Evolutionary conservation across 2,797 vertebrate species (phyloP), one percentile per base, ranked within the genome.

Genomic region (Yasuhikotakia modesta): DNA sequence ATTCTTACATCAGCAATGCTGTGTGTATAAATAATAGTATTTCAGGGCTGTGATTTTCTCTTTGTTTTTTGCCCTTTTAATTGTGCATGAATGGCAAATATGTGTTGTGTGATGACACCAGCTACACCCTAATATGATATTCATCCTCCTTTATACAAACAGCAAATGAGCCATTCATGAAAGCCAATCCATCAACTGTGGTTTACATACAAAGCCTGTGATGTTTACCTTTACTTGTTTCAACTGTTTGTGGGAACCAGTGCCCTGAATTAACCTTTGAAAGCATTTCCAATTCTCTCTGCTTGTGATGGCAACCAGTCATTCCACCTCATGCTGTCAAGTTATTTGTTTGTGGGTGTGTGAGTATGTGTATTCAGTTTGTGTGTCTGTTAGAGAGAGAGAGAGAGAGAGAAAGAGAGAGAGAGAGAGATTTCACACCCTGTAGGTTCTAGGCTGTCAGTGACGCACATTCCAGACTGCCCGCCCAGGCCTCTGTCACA

Each of bases 381-480:
- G 64, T 58, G 48, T 58, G 64, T 76, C 52, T 48, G 39, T 60
- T 68, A 10, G 52, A 32, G 78, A 60, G 70, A 48, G 67, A 27
- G 32, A 53, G 72, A 78, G 69, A 76, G 80, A 66, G 68, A 73
- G 63, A 76, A n/a, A 60, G 70, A 48, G 67, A 27, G 32, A 53
- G 72, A 78, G 69, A 76, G 80, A 66, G 68, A 73, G 63, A 76
- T 53, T 78, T 79, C 73, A 78, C 61, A 61, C 50, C 76, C 68
- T 67, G 82, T 82, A 78, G 81, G 70, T 84, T 85, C 77, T 73
- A 61, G 67, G 79, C 81, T 73, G 73, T 79, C 53, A 24, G 67
- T 85, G 83, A 82, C 69, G 73, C 70, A 84, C 69, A 57, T 35
- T 68, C 72, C 53, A 75, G 82, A 82, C 83, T 80, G 70, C 61